phyloP scores from a whole-genome alignment of 2,113 vertebrate genomes.

The Pandion haliaetus region DNA sequence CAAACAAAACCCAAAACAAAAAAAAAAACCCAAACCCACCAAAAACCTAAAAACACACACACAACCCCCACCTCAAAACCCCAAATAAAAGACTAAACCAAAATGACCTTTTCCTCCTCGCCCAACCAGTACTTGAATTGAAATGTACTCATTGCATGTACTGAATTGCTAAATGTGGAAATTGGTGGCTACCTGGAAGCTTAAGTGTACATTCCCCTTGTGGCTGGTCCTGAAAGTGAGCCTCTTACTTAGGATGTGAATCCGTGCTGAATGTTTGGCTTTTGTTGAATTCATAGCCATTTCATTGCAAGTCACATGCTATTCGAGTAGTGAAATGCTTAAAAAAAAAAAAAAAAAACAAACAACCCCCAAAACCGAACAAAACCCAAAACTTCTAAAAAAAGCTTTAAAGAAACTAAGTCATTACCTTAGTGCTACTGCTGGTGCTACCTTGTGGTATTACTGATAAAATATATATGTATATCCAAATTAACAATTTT shows the following conservation, averaged over 20 bases:
- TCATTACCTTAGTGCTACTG: background rate
- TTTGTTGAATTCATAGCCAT: background rate
- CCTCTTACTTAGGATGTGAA: background rate
- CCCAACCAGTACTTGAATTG: background rate
- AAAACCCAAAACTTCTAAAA: background rate
- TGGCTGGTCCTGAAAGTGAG: background rate
- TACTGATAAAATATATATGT: background rate
- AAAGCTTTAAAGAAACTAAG: background rate
- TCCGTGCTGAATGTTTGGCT: background rate
- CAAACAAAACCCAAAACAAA: too few species aligned
- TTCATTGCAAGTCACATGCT: background rate
- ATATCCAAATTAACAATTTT: background rate
- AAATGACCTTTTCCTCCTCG: background rate
- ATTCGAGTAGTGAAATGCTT: background rate
- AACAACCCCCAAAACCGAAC: background rate
- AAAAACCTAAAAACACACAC: background rate
- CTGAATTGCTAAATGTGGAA: background rate
- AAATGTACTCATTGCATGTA: rapidly evolving
- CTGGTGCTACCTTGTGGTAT: background rate
- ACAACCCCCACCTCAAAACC: too few species aligned
- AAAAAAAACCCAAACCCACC: background rate
- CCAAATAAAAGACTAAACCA: background rate
- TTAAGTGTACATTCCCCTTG: background rate
- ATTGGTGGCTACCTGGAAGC: background rate
- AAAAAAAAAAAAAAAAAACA: background rate